Base-by-base conservation (phyloP, 2,888 invertebrate genomes). In the Xiphydria camelus region DNA sequence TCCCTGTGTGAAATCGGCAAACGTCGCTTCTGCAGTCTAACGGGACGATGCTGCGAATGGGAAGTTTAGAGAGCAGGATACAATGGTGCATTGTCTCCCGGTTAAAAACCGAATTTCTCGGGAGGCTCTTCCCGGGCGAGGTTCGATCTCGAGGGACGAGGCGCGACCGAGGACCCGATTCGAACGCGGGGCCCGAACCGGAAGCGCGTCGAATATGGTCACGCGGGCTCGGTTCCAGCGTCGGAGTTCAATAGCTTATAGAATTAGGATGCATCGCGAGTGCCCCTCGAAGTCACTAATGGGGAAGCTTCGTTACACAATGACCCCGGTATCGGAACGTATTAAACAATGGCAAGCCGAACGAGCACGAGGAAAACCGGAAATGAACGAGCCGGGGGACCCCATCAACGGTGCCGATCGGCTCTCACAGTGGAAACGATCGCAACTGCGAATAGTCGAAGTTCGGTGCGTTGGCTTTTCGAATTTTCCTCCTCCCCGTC, bases 401-500 rank as follows among this genome's bases (percentile, higher is more conserved):
- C 54, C 54, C 51, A 55, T 51, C 54, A 57, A 49, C 57, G 54
- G 58, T 53, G 50, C 55, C 54, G 53, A 57, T 61, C 60, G 55
- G 51, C 55, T 57, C 60, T 72, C 71, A 71, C 69, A 73, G 71
- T 70, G 62, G 59, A 61, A 65, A 66, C 62, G 61, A 49, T 64
- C 57, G 61, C 58, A 64, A 66, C 61, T 59, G 65, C 51, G 59
- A 51, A 52, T 61, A 62, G 59, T 61, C 57, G 56, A 45, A 41
- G n/a, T n/a, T n/a, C n/a, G n/a, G n/a, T n/a, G n/a, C n/a, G n/a
- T n/a, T n/a, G n/a, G n/a, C n/a, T n/a, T n/a, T n/a, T n/a, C n/a
- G n/a, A n/a, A n/a, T n/a, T n/a, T n/a, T n/a, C n/a, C n/a, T n/a
- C n/a, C n/a, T n/a, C n/a, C n/a, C n/a, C n/a, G n/a, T n/a, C n/a